These are phyloP conservation scores for Saccostrea glomerata DNA, from an alignment of 1,140 invertebrate species.

Conservation along the genomic window DNA sequence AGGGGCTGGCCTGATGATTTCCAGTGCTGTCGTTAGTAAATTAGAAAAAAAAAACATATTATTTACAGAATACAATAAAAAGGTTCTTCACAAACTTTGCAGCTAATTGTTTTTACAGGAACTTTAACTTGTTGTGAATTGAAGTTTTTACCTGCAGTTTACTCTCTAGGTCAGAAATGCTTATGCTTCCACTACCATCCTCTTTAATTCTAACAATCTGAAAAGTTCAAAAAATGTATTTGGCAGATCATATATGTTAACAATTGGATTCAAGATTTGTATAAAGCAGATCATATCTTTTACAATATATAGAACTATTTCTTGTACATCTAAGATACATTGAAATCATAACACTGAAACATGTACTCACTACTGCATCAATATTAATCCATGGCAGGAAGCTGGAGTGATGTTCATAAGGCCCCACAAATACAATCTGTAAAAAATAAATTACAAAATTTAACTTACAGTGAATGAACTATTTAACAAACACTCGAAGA, in stretches of 20 bases:
- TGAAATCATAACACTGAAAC: neutral
- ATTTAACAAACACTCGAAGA: too few relatives aligned
- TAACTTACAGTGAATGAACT: too few relatives aligned
- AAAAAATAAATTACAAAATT: constrained; percentile 21
- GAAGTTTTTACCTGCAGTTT: constrained; percentile 81
- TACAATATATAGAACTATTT: neutral
- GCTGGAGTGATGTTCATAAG: constrained; percentile 91
- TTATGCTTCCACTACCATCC: constrained; percentile 88
- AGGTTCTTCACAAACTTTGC: too few relatives aligned
- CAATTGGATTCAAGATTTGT: neutral
- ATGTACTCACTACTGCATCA: constrained; percentile 85
- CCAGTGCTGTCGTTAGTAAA: constrained; percentile 57
- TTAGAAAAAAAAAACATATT: neutral
- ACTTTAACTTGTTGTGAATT: too few relatives aligned
- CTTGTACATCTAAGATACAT: neutral
- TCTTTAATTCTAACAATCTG: constrained; percentile 89
- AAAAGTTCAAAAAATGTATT: neutral
- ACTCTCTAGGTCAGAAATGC: constrained; percentile 87
- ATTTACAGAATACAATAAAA: too few relatives aligned
- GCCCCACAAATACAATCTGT: constrained; percentile 85
- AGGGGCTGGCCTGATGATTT: constrained; percentile 80
- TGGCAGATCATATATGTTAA: neutral
- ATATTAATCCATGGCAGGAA: constrained; percentile 91
- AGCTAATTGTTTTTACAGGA: too few relatives aligned
- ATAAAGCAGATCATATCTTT: neutral